These are phyloP conservation scores for Mechanitis messenoides DNA, from an alignment of 2,888 invertebrate species.

Conservation along the genomic window DNA sequence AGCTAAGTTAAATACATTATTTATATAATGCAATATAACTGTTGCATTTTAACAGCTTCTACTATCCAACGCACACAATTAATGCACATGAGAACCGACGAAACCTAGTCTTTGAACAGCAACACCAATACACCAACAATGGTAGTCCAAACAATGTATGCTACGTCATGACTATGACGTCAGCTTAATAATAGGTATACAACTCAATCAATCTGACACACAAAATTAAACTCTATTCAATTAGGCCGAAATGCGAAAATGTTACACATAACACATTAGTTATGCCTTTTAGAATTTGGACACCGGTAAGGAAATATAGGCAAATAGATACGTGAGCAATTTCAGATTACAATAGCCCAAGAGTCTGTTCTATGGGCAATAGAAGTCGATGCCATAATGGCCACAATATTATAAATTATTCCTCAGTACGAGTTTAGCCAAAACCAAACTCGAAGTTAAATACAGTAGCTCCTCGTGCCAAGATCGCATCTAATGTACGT, in stretches of 20 bases:
- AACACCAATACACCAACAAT: constrained; percentile 28
- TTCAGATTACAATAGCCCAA: constrained; percentile 29
- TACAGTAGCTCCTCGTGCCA: constrained; percentile 18
- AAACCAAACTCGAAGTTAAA: constrained; percentile 19
- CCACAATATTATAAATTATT: constrained; percentile 25
- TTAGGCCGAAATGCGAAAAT: constrained; percentile 7
- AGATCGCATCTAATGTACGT: constrained; percentile 17
- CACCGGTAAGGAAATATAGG: constrained; percentile 30
- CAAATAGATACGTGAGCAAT: constrained; percentile 32
- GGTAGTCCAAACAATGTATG: constrained; percentile 32
- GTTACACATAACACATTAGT: background rate
- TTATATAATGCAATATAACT: background rate
- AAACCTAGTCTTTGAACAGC: constrained; percentile 28
- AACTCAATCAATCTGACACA: background rate
- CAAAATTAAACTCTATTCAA: constrained; percentile 4
- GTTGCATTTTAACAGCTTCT: background rate
- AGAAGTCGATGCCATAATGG: constrained; percentile 24
- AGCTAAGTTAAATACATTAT: background rate
- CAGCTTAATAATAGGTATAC: constrained; percentile 23
- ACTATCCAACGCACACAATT: constrained; percentile 18
- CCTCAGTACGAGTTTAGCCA: constrained; percentile 15
- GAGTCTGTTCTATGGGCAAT: constrained; percentile 21
- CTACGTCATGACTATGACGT: constrained; percentile 31
- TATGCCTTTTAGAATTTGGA: constrained; percentile 21
- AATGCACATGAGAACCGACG: constrained; percentile 23